A percentile compares a stretch with the other conserved stretches of the same genome.
Evolutionary conservation across 2,113 vertebrate genomes (phyloP).

Genomic region (Thryonomys swinderianus): DNA sequence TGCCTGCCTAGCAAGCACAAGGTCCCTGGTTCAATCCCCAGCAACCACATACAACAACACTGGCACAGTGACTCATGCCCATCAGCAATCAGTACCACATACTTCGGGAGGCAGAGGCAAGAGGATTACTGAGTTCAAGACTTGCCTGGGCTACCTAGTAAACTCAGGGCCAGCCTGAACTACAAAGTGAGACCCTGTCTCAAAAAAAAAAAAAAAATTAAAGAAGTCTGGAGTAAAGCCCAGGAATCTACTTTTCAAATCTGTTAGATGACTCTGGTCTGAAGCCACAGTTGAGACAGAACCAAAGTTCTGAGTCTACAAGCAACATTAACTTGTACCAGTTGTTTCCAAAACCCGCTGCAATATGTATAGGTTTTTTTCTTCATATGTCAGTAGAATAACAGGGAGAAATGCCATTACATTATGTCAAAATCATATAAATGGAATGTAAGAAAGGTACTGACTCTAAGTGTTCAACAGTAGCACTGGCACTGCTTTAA

Average conservation of each 20-base stretch:
- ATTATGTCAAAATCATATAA: not conserved
- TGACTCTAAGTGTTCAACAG: not conserved
- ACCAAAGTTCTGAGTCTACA: not conserved
- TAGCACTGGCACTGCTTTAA: fast-evolving
- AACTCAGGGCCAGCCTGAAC: no score
- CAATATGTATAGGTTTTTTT: fast-evolving
- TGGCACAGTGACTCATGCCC: no score
- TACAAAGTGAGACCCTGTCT: no score
- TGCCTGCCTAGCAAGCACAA: no score
- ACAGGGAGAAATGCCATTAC: not conserved
- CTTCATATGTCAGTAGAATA: fast-evolving
- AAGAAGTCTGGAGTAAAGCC: not conserved
- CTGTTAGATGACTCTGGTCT: not conserved
- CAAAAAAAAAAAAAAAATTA: no score
- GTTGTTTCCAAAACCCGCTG: not conserved
- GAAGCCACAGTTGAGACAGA: not conserved
- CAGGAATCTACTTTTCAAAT: not conserved
- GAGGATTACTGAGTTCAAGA: no score
- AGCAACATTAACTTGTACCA: not conserved
- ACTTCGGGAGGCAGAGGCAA: no score
- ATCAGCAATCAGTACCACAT: no score
- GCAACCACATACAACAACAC: no score
- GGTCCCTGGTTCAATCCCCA: no score
- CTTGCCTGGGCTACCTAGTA: no score
- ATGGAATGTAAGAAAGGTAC: not conserved